A percentile compares a stretch with the other conserved stretches of the same genome.
Conservation (phyloP, 2,113 vertebrate species). For the Numenius arquata region DNA sequence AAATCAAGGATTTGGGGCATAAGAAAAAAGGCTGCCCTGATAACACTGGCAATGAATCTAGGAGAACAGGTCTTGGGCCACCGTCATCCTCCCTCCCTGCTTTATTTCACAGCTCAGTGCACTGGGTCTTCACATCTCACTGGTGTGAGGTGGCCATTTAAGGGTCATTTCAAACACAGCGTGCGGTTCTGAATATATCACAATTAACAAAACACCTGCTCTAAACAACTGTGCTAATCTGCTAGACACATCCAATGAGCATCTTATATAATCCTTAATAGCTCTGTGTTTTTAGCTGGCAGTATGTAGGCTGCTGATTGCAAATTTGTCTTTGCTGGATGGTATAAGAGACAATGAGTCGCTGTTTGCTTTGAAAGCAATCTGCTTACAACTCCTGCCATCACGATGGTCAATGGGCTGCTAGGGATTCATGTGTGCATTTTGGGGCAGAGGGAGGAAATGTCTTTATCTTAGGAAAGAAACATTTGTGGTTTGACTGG, state of each 20-base stretch:
- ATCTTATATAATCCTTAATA: background rate
- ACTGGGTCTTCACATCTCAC: background rate
- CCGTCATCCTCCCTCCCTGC: background rate
- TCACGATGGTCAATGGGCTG: background rate
- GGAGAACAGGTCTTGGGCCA: background rate
- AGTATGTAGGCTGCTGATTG: background rate
- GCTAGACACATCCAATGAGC: background rate
- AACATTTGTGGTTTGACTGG: background rate
- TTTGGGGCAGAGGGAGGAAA: background rate
- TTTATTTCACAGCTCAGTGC: slow-evolving; percentile 43
- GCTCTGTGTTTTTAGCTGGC: background rate
- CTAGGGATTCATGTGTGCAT: background rate
- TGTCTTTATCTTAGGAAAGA: background rate
- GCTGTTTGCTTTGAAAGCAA: background rate
- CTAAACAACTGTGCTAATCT: slow-evolving; percentile 30
- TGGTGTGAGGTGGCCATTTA: slow-evolving; percentile 17
- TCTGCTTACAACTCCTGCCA: background rate
- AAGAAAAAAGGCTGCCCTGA: background rate
- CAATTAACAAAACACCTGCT: slow-evolving; percentile 59
- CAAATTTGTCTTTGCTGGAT: background rate
- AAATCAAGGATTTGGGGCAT: background rate
- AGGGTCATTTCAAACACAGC: slow-evolving; percentile 12
- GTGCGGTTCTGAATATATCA: background rate
- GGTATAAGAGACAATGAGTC: background rate
- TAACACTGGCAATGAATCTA: background rate